Conservation (phyloP, 92 coral and sea anemone genomes). For the Pocillopora grandis region DNA sequence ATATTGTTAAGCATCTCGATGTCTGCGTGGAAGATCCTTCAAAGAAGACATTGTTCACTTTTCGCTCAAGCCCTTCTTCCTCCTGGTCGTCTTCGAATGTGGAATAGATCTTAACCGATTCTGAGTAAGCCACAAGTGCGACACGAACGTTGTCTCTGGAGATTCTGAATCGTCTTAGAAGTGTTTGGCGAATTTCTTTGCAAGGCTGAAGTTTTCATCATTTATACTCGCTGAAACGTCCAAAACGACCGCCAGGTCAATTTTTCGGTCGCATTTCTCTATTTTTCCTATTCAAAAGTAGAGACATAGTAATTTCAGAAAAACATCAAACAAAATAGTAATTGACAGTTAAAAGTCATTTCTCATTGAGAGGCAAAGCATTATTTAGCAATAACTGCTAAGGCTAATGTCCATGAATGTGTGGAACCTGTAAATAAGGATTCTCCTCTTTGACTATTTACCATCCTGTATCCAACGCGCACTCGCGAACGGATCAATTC, state of each 20-base stretch:
- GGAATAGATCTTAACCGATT: conserved; percentile 30
- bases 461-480: no score
- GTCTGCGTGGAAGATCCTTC: conserved; percentile 50
- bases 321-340: no score
- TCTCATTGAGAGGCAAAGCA: no score
- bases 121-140: conserved; percentile 44
- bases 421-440: no score
- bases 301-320: no score
- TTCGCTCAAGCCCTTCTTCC: conserved; percentile 4
- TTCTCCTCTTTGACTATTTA: no score
- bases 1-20: conserved; percentile 6
- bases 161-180: conserved; percentile 28
- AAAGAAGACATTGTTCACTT: conserved; percentile 6
- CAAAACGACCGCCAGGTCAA: conserved; percentile 51
- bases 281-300: not conserved
- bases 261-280: conserved; percentile 34
- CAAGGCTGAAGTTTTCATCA: conserved; percentile 31
- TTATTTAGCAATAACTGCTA: no score
- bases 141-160: conserved; percentile 35
- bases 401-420: no score
- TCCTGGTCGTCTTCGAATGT: conserved; percentile 20
- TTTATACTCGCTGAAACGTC: conserved; percentile 66
- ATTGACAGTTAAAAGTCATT: no score
- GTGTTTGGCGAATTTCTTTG: conserved; percentile 41
- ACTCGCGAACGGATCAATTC: no score